These are phyloP conservation scores for Phoeniculus purpureus DNA, from an alignment of 2,797 vertebrate genomes.

Conservation along the genomic window DNA sequence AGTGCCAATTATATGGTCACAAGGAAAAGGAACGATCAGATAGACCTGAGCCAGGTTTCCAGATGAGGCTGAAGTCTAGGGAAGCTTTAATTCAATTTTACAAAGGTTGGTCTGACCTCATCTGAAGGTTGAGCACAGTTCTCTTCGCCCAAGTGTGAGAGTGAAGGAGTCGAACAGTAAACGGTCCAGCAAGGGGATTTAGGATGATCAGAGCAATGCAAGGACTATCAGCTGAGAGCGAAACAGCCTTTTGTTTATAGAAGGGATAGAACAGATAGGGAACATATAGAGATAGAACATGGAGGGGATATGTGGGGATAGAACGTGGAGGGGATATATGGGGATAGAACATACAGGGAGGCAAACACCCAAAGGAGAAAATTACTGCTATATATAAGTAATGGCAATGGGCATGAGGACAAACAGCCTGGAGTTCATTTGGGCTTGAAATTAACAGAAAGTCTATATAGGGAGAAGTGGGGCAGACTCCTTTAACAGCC, in stretches of 20 bases:
- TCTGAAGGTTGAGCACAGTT: background rate
- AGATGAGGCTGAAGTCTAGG: background rate
- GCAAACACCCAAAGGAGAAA: background rate
- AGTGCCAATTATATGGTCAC: background rate
- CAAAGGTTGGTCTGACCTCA: slow-evolving; percentile 4
- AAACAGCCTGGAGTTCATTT: background rate
- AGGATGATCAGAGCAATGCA: background rate
- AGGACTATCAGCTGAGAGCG: background rate
- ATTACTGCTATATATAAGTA: background rate
- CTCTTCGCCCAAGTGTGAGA: background rate
- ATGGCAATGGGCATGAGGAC: background rate
- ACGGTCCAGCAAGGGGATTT: background rate
- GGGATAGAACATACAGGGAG: background rate
- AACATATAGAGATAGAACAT: no score
- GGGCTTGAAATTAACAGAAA: background rate
- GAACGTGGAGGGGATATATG: no score
- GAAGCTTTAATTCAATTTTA: slow-evolving; percentile 12
- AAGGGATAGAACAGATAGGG: no score
- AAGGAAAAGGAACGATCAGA: background rate
- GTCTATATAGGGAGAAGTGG: background rate
- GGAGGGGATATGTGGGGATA: no score
- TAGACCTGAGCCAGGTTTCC: background rate
- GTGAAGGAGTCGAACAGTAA: background rate
- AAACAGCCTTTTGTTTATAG: no score
- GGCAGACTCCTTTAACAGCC: background rate